Base-by-base conservation (phyloP, 2,113 vertebrate species). In the Ameiurus melas region DNA sequence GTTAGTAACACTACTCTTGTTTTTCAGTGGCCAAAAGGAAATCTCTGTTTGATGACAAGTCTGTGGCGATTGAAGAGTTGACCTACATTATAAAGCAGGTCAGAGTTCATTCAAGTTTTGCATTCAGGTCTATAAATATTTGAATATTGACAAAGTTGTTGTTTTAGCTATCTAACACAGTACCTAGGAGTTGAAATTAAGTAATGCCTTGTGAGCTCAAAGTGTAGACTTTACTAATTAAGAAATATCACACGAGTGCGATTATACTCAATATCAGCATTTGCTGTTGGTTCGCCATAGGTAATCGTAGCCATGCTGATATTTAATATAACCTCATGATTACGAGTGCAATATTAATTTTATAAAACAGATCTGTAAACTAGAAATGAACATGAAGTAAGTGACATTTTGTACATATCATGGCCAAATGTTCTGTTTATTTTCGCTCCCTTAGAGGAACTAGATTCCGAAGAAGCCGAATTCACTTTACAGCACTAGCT, bases 31-130 rank as follows among this genome's bases (percentile, higher is more conserved):
- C 97, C 89, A 98, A 98, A 93, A 95, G 96, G 91, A 98, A 97
- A 92, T 98, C 97, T 51, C 94, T 98, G 39, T 98, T 98, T 89
- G 97, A 98, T 33, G 97, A 98, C 93, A 98, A 98, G 91, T 96
- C 95, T 0, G 95, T 97, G 90, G 97, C 98, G 92, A 97, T 98
- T 0, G 97, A 98, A 89, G 97, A 98, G 89, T 91, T 98, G 10
- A 98, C 97, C 0, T 98, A 98, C 87, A 98, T 98, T 90, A 97
- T 98, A 91, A 98, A 97, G 91, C 97, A 98, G 95, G 97, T 95
- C 81, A 92, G 92, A 57, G 47, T 1, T 43, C 14, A 73, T 55
- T 73, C 10, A 30, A 2, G 22, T 57, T 33, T 30, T 33, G 4
- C 27, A 30, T 13, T 47, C 27, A 2, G 39, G 62, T 14, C 33